Conservation (phyloP, 2,888 invertebrate genomes). For the Clistopyga incitator region DNA sequence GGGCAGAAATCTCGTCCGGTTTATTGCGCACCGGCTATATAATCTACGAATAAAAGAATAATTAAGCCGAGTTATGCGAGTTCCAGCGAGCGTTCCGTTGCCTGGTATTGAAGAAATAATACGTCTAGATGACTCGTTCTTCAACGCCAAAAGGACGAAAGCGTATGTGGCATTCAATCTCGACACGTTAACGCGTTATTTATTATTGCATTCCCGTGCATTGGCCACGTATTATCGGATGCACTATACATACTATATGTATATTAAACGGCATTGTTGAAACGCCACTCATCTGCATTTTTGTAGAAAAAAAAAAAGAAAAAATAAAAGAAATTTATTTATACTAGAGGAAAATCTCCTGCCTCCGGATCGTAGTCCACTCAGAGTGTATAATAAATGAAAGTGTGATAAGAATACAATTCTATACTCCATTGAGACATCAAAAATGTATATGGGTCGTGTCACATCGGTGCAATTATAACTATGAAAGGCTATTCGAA, state of each 20-base stretch:
- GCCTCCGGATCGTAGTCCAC: conserved; percentile 65
- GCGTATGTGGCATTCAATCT: conserved; percentile 54
- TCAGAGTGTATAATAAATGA: conserved; percentile 61
- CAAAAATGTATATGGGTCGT: conserved; percentile 77
- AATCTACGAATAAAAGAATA: not conserved
- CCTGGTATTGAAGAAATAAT: conserved; percentile 35
- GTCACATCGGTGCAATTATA: conserved; percentile 82
- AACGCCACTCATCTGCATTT: conserved; percentile 75
- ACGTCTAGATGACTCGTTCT: conserved; percentile 36
- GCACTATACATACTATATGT: conserved; percentile 57
- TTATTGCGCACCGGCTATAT: conserved; percentile 21
- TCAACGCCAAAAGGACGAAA: conserved; percentile 31
- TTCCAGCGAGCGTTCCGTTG: conserved; percentile 20
- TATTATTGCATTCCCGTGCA: conserved; percentile 54
- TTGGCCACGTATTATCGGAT: conserved; percentile 45
- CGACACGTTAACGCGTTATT: conserved; percentile 53
- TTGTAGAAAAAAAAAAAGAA: conserved; percentile 65
- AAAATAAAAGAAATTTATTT: conserved; percentile 49
- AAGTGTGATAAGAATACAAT: conserved; percentile 69
- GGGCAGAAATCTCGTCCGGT: conserved; percentile 11
- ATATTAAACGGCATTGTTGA: conserved; percentile 72
- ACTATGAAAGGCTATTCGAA: conserved; percentile 82
- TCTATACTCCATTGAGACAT: conserved; percentile 70
- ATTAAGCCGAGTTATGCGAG: conserved; percentile 10
- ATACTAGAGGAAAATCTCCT: conserved; percentile 53